Base-by-base conservation (phyloP, 2,113 vertebrate genomes). In the Eleginops maclovinus region DNA sequence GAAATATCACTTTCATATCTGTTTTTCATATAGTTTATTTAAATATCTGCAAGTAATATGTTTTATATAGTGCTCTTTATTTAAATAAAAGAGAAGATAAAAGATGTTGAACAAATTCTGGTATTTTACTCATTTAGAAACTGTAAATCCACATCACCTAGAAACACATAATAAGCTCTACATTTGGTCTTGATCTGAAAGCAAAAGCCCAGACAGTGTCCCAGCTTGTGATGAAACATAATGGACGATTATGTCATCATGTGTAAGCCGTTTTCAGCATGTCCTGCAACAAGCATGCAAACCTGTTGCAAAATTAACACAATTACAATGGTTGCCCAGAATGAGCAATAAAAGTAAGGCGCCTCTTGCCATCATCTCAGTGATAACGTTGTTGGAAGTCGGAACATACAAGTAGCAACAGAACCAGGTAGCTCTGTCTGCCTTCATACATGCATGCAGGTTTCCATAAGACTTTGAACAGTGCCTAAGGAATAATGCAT, bases 341-440 rank as follows among this genome's bases (percentile, higher is more conserved):
- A 26, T 26, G 49, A 72, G 65, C 54, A 64, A 55, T 8, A 16
- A 11, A 15, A 50, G 58, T 17, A 13, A 49, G 17, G 49, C 26
- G 31, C 44, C 47, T 36, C 62, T 19, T 36, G 64, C 49, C 58
- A 46, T 60, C 43, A 31, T 54, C 17, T 41, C 0, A 17, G 41
- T 15, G 50, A 67, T 24, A 44, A 76, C 72, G 41, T 55, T 4
- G 65, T 4, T 50, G 40, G 46, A 68, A 63, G 49, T 19, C 6
- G 50, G 17, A 47, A 3, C 41, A 19, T 77, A 83, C 90, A 89
- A 82, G 88, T 89, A 89, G 74, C 70, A 84, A 90, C 88, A 88
- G 73, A 88, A 66, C 83, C 77, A 19, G 11, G 53, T 7, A 46
- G 47, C 14, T 58, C 8, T 11, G 11, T 15, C 56, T 15, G 46